Base-by-base conservation (phyloP, 1,140 invertebrate species). In the Elymnias hypermnestra region DNA sequence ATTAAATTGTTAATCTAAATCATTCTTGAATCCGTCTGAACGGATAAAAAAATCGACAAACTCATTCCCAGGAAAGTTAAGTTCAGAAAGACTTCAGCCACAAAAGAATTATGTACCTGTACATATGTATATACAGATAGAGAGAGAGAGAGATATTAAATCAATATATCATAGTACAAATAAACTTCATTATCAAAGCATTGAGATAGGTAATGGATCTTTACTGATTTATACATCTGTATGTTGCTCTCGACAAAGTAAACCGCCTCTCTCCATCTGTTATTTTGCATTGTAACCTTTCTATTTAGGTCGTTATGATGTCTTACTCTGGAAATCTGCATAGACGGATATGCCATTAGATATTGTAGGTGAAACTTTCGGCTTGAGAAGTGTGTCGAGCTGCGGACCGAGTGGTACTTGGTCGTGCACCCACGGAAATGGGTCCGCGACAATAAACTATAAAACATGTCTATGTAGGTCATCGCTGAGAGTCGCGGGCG, bases 251-350 rank as follows among this genome's bases (percentile, higher is more conserved):
- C 26, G 26, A 12, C 46, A 36, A 48, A 50, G 29, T 21, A 23
- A 37, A 35, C 8, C 44, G 41, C 28, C 42, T 49, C 41, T 50
- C 37, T 52, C 39, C 37, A 25, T 50, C 13, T 47, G 51, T 53
- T 61, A 47, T 63, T 54, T 69, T 36, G 66, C 60, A 62, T 66
- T 65, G 66, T 73, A 64, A 48, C 41, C 48, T 62, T 58, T 49
- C 45, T 70, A 79, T 78, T 74, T 83, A 70, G 79, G 72, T 77
- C 71, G 68, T 48, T 67, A 60, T 72, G 71, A 68, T 52, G 67
- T 70, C 63, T 69, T 66, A 75, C 70, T 82, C 79, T 79, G 77
- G 75, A 76, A 84, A 84, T 84, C 79, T 84, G 75, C 77, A 82
- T 84, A 82, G 68, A 79, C 77, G 79, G 77, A 82, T 82, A 71